phyloP scores from a whole-genome alignment of 2,888 invertebrate genomes.

The Apotomis turbidana region DNA sequence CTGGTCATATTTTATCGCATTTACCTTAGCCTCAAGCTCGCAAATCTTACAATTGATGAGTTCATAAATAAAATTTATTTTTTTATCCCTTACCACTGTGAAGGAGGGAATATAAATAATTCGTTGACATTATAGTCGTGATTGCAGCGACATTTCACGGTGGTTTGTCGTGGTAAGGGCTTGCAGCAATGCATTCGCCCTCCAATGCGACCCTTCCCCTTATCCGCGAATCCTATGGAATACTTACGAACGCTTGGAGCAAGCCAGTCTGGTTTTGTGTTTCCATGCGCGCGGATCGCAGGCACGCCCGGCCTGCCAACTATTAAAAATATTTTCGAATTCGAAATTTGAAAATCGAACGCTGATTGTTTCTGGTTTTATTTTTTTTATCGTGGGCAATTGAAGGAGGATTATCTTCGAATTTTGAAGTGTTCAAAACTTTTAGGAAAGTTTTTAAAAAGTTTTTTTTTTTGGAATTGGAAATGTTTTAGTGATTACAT shows the following conservation, averaged over 20 bases:
- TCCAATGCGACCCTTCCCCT: constrained; percentile 80
- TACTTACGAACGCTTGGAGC: constrained; percentile 74
- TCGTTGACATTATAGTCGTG: constrained; percentile 59
- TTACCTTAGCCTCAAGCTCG: constrained; percentile 61
- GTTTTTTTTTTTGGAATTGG: constrained; percentile 51
- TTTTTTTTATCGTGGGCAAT: constrained; percentile 46
- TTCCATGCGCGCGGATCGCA: constrained; percentile 76
- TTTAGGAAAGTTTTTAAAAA: constrained; percentile 67
- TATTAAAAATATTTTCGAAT: constrained; percentile 66
- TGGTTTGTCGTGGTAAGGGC: constrained; percentile 67
- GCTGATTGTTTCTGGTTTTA: constrained; percentile 42
- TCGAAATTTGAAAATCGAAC: constrained; percentile 64
- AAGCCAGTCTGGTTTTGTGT: constrained; percentile 82
- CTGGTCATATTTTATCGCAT: constrained; percentile 70
- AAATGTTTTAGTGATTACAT: constrained; percentile 65
- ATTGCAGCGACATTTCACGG: constrained; percentile 54
- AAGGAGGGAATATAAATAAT: constrained; percentile 28
- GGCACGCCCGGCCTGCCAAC: constrained; percentile 63
- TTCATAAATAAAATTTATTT: constrained; percentile 49
- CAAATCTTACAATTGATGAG: constrained; percentile 61
- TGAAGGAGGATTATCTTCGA: constrained; percentile 57
- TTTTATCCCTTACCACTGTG: constrained; percentile 54
- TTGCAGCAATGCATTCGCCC: constrained; percentile 77
- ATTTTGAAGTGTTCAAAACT: constrained; percentile 54
- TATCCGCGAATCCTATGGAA: constrained; percentile 75